phyloP scores from a whole-genome alignment of 2,797 vertebrate genomes.

The Lateolabrax maculatus region DNA sequence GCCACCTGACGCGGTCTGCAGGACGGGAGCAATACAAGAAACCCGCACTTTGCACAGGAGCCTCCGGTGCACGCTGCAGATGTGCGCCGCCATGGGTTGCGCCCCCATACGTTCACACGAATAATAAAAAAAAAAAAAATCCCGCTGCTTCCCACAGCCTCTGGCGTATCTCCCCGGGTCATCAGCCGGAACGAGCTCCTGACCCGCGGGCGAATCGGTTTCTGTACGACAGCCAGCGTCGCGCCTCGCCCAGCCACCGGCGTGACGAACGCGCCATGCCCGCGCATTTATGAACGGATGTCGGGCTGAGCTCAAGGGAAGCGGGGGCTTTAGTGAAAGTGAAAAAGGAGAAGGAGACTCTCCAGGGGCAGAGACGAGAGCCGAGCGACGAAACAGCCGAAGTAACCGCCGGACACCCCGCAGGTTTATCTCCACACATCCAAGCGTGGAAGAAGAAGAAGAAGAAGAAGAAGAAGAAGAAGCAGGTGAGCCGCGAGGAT shows the following conservation, averaged over 20 bases:
- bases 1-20: constrained; percentile 47
- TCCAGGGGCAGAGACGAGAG: too few relatives aligned
- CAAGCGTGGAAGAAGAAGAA: too few relatives aligned
- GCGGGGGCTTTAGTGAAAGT: background rate
- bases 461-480: too few relatives aligned
- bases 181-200: constrained; percentile 17
- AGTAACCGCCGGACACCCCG: constrained; percentile 32
- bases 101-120: background rate
- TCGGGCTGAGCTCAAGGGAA: background rate
- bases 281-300: constrained; percentile 23
- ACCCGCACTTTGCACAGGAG: background rate
- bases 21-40: background rate
- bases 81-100: background rate
- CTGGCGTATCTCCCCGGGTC: constrained; percentile 15
- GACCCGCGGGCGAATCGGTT: constrained; percentile 38
- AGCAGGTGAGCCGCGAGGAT: background rate
- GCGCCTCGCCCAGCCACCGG: background rate
- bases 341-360: too few relatives aligned
- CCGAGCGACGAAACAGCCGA: accelerated
- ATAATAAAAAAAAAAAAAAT: too few relatives aligned
- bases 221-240: constrained; percentile 37
- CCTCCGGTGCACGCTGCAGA: background rate
- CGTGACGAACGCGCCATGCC: constrained; percentile 52
- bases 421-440: constrained; percentile 1
- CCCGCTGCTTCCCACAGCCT: constrained; percentile 14